A percentile compares a stretch with the other conserved stretches of the same genome.
Conservation (phyloP, 2,797 vertebrate species). For the Fistularia commersonii region DNA sequence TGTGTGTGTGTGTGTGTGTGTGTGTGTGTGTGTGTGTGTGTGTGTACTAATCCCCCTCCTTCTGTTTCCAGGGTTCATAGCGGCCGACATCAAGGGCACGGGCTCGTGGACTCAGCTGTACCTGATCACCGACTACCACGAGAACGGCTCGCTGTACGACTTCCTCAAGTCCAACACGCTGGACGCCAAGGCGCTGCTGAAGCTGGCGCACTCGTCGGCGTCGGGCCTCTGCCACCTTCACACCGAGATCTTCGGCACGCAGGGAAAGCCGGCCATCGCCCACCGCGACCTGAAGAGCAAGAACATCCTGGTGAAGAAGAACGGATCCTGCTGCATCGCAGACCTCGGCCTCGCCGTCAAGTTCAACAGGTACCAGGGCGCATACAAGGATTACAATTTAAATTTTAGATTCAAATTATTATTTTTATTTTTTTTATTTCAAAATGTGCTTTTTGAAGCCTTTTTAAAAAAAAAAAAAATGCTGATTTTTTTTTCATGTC, state of each 20-base stretch:
- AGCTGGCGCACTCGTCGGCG: conserved; percentile 87
- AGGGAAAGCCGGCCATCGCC: conserved; percentile 95
- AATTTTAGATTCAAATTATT: no score
- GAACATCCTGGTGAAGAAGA: conserved; percentile 96
- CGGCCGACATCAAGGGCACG: conserved; percentile 96
- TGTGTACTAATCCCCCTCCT: conserved; percentile 1
- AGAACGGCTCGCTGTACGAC: conserved; percentile 94
- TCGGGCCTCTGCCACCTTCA: conserved; percentile 95
- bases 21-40: background rate
- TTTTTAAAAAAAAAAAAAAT: no score
- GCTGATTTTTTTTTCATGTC: no score
- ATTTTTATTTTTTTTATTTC: no score
- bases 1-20: background rate
- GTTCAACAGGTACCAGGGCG: conserved; percentile 83
- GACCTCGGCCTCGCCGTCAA: conserved; percentile 95
- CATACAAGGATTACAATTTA: no score
- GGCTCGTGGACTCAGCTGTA: conserved; percentile 97
- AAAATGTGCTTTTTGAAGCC: background rate
- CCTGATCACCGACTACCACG: conserved; percentile 96
- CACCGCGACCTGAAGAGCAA: conserved; percentile 97
- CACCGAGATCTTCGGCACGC: conserved; percentile 96
- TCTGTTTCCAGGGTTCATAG: conserved; percentile 86
- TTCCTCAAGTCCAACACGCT: conserved; percentile 93
- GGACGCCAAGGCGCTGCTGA: conserved; percentile 85
- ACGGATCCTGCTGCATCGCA: conserved; percentile 92